These are phyloP conservation scores for Hyphantria cunea DNA, from an alignment of 1,140 invertebrate species.

Conservation along the genomic window DNA sequence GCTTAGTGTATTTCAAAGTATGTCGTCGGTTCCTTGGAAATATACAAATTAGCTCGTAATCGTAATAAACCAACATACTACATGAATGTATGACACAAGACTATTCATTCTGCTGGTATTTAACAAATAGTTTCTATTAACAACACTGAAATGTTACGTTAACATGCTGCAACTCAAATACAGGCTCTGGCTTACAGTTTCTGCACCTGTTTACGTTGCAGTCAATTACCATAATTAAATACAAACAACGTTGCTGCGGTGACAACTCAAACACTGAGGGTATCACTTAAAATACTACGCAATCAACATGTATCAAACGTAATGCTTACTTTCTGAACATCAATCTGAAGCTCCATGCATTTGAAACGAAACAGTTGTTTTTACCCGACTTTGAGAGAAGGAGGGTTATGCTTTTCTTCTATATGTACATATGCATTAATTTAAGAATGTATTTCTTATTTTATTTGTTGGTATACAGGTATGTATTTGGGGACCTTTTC, in stretches of 20 bases:
- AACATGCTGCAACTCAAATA: constrained; percentile 25
- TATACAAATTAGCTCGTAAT: too few relatives aligned
- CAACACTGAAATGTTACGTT: constrained; percentile 13
- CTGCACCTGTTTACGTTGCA: constrained; percentile 52
- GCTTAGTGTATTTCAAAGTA: too few relatives aligned
- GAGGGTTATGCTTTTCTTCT: too few relatives aligned
- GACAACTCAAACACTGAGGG: constrained; percentile 64
- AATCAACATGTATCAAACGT: constrained; percentile 55
- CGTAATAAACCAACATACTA: too few relatives aligned
- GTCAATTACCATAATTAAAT: constrained; percentile 75
- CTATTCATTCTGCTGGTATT: constrained; percentile 15
- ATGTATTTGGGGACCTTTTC: too few relatives aligned
- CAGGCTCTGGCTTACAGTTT: constrained; percentile 4
- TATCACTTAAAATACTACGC: constrained; percentile 62
- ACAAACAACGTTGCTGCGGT: constrained; percentile 66
- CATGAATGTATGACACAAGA: neutral
- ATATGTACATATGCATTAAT: too few relatives aligned
- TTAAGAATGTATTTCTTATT: too few relatives aligned
- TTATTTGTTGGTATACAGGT: too few relatives aligned
- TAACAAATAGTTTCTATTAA: constrained; percentile 7
- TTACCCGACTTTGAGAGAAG: too few relatives aligned
- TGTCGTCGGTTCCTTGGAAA: too few relatives aligned
- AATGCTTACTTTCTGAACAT: constrained; percentile 30
- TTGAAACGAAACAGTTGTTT: too few relatives aligned
- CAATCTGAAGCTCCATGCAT: too few relatives aligned